These are phyloP conservation scores for Ariolimax columbianus DNA, from an alignment of 2,888 invertebrate species.

Conservation along the genomic window DNA sequence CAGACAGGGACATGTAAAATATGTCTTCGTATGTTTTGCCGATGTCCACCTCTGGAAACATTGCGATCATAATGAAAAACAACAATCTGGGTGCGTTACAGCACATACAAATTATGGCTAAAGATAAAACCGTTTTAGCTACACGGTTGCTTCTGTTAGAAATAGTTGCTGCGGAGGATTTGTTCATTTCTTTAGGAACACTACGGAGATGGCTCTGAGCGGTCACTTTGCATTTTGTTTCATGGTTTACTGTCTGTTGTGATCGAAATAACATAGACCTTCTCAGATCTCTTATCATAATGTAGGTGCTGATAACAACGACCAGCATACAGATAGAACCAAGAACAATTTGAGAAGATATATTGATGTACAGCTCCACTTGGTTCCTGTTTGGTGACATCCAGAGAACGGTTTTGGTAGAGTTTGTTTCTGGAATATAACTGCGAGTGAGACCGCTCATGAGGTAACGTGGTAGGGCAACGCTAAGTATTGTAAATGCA, in stretches of 20 bases:
- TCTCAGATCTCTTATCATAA: neutral
- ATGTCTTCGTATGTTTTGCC: neutral
- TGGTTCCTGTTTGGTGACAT: neutral
- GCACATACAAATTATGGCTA: neutral
- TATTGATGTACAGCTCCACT: neutral
- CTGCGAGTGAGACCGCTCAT: neutral
- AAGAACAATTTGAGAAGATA: neutral
- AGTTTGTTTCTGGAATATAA: neutral
- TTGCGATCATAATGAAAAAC: neutral
- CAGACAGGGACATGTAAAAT: neutral
- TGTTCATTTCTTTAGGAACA: neutral
- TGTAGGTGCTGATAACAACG: neutral
- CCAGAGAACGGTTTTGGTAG: neutral
- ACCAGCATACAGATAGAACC: neutral
- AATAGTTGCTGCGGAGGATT: neutral
- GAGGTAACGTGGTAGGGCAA: neutral
- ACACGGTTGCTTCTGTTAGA: neutral
- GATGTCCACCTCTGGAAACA: neutral
- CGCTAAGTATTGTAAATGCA: neutral
- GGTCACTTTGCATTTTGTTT: neutral
- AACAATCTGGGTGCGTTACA: neutral
- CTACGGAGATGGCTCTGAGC: neutral
- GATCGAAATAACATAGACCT: neutral
- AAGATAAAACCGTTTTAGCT: neutral
- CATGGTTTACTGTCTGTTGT: neutral